Evolutionary conservation across 2,113 vertebrate species (phyloP).

Genomic region (Salvelinus namaycush): DNA sequence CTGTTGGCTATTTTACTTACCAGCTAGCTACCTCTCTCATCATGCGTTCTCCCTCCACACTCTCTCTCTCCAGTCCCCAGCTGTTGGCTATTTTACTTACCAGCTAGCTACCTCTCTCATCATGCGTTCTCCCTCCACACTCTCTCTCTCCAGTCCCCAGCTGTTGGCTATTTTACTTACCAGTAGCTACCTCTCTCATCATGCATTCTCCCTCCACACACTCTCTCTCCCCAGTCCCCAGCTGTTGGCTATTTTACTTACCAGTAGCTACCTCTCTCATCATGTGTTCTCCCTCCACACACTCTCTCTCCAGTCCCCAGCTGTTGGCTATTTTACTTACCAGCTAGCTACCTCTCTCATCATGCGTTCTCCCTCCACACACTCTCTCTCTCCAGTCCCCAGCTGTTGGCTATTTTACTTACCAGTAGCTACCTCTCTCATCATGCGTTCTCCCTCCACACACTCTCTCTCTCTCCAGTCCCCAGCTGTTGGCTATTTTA

Average conservation of each 20-base stretch:
- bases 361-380: background rate
- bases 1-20: conserved; percentile 25
- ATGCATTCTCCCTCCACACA: background rate
- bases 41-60: background rate
- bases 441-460: too few relatives aligned
- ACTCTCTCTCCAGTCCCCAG: conserved; percentile 19
- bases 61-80: conserved; percentile 24
- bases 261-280: background rate
- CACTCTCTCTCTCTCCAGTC: conserved; percentile 13
- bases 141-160: too few relatives aligned
- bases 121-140: background rate
- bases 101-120: background rate
- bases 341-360: conserved; percentile 10
- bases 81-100: conserved; percentile 21
- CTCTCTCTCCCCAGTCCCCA: too few relatives aligned
- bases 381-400: conserved; percentile 22
- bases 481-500: conserved; percentile 30
- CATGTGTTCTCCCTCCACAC: too few relatives aligned
- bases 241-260: too few relatives aligned
- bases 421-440: background rate
- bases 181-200: background rate
- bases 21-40: conserved; percentile 11
- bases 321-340: conserved; percentile 25
- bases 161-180: too few relatives aligned
- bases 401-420: conserved; percentile 21